Evolutionary conservation across 2,113 vertebrate genomes (phyloP), one percentile per base, ranked within the genome.

Genomic region (Silurus glanis): DNA sequence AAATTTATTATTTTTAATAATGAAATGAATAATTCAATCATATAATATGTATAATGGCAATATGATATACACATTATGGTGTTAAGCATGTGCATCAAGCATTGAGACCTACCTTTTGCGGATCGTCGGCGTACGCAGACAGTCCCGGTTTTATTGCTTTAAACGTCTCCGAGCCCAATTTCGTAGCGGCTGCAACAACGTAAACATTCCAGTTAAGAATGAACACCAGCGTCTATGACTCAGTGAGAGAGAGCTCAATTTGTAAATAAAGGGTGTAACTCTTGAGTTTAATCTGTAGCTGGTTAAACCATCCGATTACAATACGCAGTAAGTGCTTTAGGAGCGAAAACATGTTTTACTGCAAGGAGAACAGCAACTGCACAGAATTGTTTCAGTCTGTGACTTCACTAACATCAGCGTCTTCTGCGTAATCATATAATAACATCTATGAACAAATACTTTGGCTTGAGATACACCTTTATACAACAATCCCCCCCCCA

Each of bases 111-210:
- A 97, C 98, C 96, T 97, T 95, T 62, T 97, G 94, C 0, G 97
- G 95, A 0, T 97, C 95, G 71, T 99, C 97, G 0, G 96, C 97
- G 17, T 99, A 99, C 0, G 97, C 95, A 16, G 98, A 99, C 3
- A 99, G 95, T 25, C 97, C 98, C 1, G 98, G 98, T 89, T 97
- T 95, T 91, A 99, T 94, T 51, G 97, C 96, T 92, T 90, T 96
- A 92, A 99, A 99, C 0, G 95, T 97, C 92, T 98, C 97, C 0
- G 95, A 94, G 67, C 93, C 94, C 91, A 99, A 92, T 79, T 88
- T 94, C 5, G 96, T 97, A 90, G 93, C 92, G 82, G 93, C 97
- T 98, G 93, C 82, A 88, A 84, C 16, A 78, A 92, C 85, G 89
- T 59, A 49, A 81, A 14, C 59, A 58, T 25, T 23, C 23, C 6